These are phyloP conservation scores for Galaxias olidus DNA, from an alignment of 2,797 vertebrate genomes.

Conservation along the genomic window DNA sequence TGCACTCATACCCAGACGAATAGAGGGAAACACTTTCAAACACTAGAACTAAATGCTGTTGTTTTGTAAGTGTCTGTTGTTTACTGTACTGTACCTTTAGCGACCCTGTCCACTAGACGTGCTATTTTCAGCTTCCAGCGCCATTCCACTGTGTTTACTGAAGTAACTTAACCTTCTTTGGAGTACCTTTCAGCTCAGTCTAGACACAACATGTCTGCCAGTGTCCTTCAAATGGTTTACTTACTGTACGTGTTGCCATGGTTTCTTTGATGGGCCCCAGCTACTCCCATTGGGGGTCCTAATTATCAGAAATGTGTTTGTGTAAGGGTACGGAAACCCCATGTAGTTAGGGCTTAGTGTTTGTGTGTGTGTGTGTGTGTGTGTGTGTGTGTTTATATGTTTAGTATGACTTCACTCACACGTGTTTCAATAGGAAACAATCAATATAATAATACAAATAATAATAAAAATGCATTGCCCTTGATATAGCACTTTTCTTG, in stretches of 20 bases:
- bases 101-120: too few relatives aligned
- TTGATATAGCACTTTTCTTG: too few relatives aligned
- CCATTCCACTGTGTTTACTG: not conserved
- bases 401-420: not conserved
- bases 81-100: too few relatives aligned
- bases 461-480: too few relatives aligned
- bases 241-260: constrained; percentile 2
- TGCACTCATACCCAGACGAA: not conserved
- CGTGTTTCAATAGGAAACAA: too few relatives aligned
- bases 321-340: not conserved
- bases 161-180: not conserved
- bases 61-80: not conserved
- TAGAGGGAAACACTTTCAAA: not conserved
- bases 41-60: not conserved
- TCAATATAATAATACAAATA: too few relatives aligned
- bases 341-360: not conserved
- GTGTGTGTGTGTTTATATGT: not conserved
- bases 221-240: not conserved
- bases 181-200: too few relatives aligned
- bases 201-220: not conserved
- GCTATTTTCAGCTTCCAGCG: not conserved
- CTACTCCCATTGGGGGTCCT: not conserved
- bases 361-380: not conserved
- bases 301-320: not conserved
- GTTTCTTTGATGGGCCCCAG: not conserved